Evolutionary conservation across 2,113 vertebrate species (phyloP).

Genomic region (Protobothrops mucrosquamatus): DNA sequence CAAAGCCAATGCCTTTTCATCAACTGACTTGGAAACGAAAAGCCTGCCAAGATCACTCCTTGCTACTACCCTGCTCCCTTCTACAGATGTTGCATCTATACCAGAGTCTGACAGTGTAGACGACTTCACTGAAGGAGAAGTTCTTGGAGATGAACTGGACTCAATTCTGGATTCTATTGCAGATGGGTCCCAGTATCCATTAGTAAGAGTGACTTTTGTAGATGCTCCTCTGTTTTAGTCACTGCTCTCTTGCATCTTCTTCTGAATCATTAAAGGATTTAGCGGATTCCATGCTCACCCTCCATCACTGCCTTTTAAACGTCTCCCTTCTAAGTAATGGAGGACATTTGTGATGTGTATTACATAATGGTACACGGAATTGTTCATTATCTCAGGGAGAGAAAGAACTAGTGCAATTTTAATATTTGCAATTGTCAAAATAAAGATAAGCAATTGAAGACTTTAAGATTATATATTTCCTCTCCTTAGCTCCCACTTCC

Average conservation of each 20-base stretch:
- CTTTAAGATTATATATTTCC: not conserved
- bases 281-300: not conserved
- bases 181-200: constrained; percentile 59
- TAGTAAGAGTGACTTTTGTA: constrained; percentile 67
- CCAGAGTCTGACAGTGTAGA: constrained; percentile 73
- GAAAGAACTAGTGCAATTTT: not conserved
- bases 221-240: not conserved
- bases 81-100: constrained; percentile 70
- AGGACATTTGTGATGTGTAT: not conserved
- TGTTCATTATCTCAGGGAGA: not conserved
- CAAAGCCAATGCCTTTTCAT: constrained; percentile 69
- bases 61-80: constrained; percentile 73
- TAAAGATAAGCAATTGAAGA: not conserved
- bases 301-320: not conserved
- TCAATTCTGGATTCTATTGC: constrained; percentile 82
- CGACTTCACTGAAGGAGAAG: constrained; percentile 79
- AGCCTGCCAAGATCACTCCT: constrained; percentile 65
- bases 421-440: not conserved
- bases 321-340: not conserved
- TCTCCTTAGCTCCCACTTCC: not conserved
- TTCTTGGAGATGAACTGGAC: constrained; percentile 91
- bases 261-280: not conserved
- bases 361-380: not conserved
- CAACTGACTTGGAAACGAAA: constrained; percentile 61
- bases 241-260: not conserved